Percentiles rank a stretch among this genome's conserved stretches.
These are phyloP conservation scores for Tetheella fluctuosa DNA, from an alignment of 2,888 invertebrate species.

Conservation along the genomic window DNA sequence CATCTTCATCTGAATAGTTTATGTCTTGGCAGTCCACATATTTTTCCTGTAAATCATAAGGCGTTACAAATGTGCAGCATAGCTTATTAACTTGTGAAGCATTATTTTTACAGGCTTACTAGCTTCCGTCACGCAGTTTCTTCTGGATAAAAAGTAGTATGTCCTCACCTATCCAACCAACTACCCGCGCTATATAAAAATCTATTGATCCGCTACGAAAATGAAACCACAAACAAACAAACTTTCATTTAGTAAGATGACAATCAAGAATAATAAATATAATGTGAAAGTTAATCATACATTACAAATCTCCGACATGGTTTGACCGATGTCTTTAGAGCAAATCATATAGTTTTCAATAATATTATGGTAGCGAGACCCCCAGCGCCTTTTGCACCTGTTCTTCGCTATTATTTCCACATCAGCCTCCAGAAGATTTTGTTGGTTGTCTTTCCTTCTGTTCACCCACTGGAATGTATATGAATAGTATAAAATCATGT, in stretches of 20 bases:
- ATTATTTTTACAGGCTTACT: background rate
- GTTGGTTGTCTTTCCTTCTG: constrained; percentile 62
- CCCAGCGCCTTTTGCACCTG: constrained; percentile 73
- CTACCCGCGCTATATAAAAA: no score
- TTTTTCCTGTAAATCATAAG: constrained; percentile 57
- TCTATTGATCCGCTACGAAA: background rate
- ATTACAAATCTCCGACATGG: constrained; percentile 76
- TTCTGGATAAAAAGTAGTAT: no score
- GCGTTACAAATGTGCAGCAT: background rate
- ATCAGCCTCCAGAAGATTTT: constrained; percentile 57
- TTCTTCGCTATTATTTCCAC: constrained; percentile 67
- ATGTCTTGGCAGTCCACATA: constrained; percentile 76
- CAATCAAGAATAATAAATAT: constrained; percentile 10
- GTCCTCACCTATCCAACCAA: no score
- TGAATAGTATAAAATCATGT: background rate
- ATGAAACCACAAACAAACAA: no score
- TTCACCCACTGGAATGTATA: constrained; percentile 59
- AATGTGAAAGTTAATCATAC: constrained; percentile 43
- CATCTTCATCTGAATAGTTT: constrained; percentile 67
- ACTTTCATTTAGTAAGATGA: no score
- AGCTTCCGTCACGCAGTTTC: background rate
- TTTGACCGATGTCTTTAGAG: constrained; percentile 69
- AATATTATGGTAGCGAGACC: constrained; percentile 67
- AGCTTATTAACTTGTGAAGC: no score
- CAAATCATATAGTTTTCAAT: constrained; percentile 79